Evolutionary conservation across 2,113 vertebrate genomes (phyloP), one percentile per base, ranked within the genome.

Genomic region (Lepisosteus oculatus): DNA sequence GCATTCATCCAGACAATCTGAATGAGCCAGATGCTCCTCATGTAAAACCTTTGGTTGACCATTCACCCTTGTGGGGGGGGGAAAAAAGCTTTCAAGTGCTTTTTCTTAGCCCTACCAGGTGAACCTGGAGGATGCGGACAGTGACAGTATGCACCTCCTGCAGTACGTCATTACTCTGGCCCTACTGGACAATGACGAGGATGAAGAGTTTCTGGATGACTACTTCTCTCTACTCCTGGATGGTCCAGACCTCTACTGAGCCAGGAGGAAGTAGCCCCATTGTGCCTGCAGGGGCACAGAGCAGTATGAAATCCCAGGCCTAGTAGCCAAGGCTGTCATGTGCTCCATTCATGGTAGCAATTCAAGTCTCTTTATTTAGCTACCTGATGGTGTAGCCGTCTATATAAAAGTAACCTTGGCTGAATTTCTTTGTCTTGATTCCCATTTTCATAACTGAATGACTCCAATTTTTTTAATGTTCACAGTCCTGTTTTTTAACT

Each of bases 121-220:
- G 11, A 86, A 86, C 43, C 85, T 90, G 0, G 89, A 87, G 0
- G 86, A 91, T 2, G 83, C 88, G 17, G 81, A 84, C 7, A 66
- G 76, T 29, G 78, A 83, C 0, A 80, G 85, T 3, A 9, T 86
- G 29, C 74, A 79, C 14, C 2, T 83, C 2, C 61, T 93, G 0
- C 77, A 87, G 41, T 87, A 89, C 72, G 84, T 88, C 47, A 56
- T 94, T 29, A 78, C 80, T 13, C 55, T 90, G 79, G 78, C 88
- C 0, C 56, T 91, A 44, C 57, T 91, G 8, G 70, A 76, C 11
- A 3, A 2, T 0, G 59, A 73, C 0, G 3, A 69, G 8, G 68
- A 4, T 3, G 78, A 74, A 15, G 73, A 29, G 13, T 9, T 17
- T 0, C 54, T 43, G 0, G 14, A 64, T 0, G 79, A 80, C 0